Evolutionary conservation across 2,888 invertebrate genomes (phyloP).

Genomic region (Drosophila nigritarsus): DNA sequence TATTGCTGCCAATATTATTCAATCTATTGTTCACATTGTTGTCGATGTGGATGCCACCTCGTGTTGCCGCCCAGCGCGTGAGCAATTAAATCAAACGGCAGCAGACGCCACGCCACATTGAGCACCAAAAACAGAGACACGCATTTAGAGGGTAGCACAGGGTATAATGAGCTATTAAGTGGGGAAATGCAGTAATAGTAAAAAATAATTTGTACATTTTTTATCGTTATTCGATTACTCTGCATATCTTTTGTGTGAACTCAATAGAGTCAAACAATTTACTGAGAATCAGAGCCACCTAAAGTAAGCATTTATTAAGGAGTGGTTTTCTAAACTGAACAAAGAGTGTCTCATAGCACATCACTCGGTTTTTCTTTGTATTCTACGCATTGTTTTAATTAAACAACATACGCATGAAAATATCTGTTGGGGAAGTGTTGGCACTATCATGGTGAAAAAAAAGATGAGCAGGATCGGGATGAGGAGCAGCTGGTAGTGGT

Average conservation of each 20-base stretch:
- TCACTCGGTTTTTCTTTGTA: background rate
- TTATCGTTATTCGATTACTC: background rate
- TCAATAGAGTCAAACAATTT: background rate
- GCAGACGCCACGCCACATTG: conserved; percentile 75
- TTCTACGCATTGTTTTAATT: conserved; percentile 61
- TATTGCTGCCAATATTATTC: conserved; percentile 48
- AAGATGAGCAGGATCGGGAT: background rate
- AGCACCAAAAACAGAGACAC: conserved; percentile 49
- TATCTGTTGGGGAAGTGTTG: conserved; percentile 30
- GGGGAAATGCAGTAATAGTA: background rate
- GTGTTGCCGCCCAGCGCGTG: conserved; percentile 52
- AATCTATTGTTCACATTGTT: conserved; percentile 41
- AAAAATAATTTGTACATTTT: background rate
- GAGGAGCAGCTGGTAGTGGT: background rate
- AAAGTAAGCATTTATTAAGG: no score
- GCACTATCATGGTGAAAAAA: background rate
- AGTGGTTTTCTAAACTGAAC: background rate
- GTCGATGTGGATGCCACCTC: conserved; percentile 15
- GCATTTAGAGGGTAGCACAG: conserved; percentile 5
- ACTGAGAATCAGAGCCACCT: background rate
- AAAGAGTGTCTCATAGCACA: conserved; percentile 4
- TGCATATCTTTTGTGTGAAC: background rate
- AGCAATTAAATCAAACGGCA: conserved; percentile 79
- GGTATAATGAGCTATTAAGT: conserved; percentile 9
- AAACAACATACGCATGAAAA: conserved; percentile 59